Evolutionary conservation across 2,797 vertebrate genomes (phyloP).

Genomic region (Catostomus latipinnis): DNA sequence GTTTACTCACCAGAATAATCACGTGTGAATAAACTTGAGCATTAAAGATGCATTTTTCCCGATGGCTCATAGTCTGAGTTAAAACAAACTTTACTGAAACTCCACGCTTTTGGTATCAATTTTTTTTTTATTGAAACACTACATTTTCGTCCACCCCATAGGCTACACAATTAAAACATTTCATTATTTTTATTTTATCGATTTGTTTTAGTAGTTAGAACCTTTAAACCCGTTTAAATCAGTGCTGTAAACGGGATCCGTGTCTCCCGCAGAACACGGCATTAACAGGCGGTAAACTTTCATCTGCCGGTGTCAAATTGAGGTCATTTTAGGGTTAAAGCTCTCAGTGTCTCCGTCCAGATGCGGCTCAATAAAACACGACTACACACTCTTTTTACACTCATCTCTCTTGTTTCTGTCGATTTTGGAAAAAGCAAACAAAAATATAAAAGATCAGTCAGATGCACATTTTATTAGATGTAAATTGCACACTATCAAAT

Average conservation of each 20-base stretch:
- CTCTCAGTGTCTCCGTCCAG: slow-evolving; percentile 97
- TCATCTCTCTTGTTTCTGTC: not conserved
- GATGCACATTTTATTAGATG: not conserved
- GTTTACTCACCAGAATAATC: too few relatives aligned
- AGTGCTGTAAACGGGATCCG: slow-evolving; percentile 77
- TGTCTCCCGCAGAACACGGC: slow-evolving; percentile 62
- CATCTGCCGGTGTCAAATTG: slow-evolving; percentile 97
- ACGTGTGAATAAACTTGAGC: not conserved
- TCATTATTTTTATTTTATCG: too few relatives aligned
- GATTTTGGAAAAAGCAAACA: not conserved
- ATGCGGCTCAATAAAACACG: slow-evolving; percentile 92
- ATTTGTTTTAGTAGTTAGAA: slow-evolving; percentile 27
- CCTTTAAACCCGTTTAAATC: slow-evolving; percentile 69
- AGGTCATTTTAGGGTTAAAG: slow-evolving; percentile 99
- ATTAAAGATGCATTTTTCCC: too few relatives aligned
- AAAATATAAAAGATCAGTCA: not conserved
- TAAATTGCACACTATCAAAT: not conserved
- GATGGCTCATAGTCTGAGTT: not conserved
- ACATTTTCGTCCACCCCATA: too few relatives aligned
- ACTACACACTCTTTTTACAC: slow-evolving; percentile 90
- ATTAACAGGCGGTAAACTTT: slow-evolving; percentile 97
- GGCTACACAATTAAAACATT: too few relatives aligned
- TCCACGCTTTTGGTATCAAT: not conserved
- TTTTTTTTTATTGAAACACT: too few relatives aligned
- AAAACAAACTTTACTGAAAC: not conserved